phyloP scores from a whole-genome alignment of 2,888 invertebrate species.

The Heteropelma amictum region DNA sequence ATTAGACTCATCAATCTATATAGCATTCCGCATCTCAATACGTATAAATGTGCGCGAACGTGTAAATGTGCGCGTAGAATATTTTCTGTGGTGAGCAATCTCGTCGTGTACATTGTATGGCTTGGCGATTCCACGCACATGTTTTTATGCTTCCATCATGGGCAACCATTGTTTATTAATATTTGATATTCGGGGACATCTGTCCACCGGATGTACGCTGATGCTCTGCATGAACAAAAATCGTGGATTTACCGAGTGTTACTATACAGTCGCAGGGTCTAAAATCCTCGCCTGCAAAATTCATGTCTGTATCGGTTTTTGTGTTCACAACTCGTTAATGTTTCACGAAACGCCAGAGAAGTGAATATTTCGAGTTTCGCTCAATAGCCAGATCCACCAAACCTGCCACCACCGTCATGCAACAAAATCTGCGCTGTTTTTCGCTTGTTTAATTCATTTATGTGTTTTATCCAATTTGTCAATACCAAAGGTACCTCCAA shows the following conservation, averaged over 20 bases:
- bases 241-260: conserved; percentile 11
- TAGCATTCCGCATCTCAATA: too few species aligned
- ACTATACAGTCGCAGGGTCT: neutral
- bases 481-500: too few species aligned
- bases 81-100: neutral
- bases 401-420: too few species aligned
- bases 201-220: conserved; percentile 15
- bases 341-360: neutral
- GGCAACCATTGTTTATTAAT: conserved; percentile 49
- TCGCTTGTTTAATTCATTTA: too few species aligned
- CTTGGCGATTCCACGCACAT: neutral
- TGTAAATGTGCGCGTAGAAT: neutral
- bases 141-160: too few species aligned
- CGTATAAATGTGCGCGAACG: neutral
- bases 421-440: too few species aligned
- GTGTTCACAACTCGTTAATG: neutral
- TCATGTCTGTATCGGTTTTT: conserved; percentile 19
- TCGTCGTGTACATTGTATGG: neutral
- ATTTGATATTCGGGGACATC: conserved; percentile 35
- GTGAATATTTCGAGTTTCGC: conserved; percentile 25
- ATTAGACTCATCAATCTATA: too few species aligned
- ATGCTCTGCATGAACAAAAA: neutral
- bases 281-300: conserved; percentile 1
- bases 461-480: too few species aligned
- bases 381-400: too few species aligned